A percentile compares a stretch with the other conserved stretches of the same genome.
These are phyloP conservation scores for Tillus elongatus DNA, from an alignment of 2,888 invertebrate genomes.

Conservation along the genomic window DNA sequence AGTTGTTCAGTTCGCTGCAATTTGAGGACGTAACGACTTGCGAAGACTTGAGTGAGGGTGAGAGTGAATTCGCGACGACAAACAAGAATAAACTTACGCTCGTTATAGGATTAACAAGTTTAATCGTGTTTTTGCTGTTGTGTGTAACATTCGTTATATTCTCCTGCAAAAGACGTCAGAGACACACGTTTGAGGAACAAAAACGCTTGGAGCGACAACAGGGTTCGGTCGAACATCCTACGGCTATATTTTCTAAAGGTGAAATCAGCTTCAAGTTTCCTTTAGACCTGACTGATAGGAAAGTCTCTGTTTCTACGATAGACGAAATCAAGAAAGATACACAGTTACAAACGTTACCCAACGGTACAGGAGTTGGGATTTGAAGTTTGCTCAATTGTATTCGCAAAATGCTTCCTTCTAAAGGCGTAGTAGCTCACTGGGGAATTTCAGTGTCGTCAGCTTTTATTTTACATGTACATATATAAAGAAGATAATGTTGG, in stretches of 20 bases:
- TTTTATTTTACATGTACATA: too few species aligned
- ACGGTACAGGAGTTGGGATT: slow-evolving; percentile 33
- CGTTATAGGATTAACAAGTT: slow-evolving; percentile 43
- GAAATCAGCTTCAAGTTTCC: slow-evolving; percentile 54
- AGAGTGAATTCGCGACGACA: slow-evolving; percentile 35
- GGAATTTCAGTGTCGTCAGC: too few species aligned
- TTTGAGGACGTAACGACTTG: slow-evolving; percentile 41
- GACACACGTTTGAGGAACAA: slow-evolving; percentile 47
- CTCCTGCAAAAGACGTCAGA: slow-evolving; percentile 60
- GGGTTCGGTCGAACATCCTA: slow-evolving; percentile 35
- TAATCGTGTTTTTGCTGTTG: slow-evolving; percentile 45
- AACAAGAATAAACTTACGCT: slow-evolving; percentile 43
- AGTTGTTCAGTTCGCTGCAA: slow-evolving; percentile 35
- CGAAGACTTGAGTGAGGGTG: slow-evolving; percentile 43
- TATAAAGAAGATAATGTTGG: too few species aligned
- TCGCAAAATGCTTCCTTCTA: too few species aligned
- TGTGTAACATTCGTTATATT: slow-evolving; percentile 46
- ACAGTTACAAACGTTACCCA: slow-evolving; percentile 31
- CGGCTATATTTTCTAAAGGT: slow-evolving; percentile 40
- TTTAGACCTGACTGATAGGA: slow-evolving; percentile 40
- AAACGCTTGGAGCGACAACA: slow-evolving; percentile 28
- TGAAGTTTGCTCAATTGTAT: slow-evolving; percentile 24
- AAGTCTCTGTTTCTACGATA: slow-evolving; percentile 40
- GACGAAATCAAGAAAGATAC: slow-evolving; percentile 41
- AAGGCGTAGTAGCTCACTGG: too few species aligned